A percentile compares a stretch with the other conserved stretches of the same genome.
Conservation (phyloP, 2,797 vertebrate genomes). For the Pteropus rufus region DNA sequence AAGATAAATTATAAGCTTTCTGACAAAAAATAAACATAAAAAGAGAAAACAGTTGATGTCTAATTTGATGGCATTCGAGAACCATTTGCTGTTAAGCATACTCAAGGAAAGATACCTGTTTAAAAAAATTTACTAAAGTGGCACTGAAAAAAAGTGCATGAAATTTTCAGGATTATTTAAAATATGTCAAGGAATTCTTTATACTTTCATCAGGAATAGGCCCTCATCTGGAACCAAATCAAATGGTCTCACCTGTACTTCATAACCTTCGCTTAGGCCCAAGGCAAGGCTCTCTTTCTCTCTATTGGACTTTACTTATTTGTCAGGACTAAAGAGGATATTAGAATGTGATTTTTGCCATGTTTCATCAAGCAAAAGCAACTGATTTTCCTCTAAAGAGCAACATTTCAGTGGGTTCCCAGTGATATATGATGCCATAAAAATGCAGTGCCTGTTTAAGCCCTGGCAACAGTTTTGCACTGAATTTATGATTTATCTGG, state of each 20-base stretch:
- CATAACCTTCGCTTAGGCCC: accelerated
- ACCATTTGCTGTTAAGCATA: no score
- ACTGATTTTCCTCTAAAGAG: neutral
- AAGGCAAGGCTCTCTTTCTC: neutral
- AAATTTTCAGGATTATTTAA: no score
- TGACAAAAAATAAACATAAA: no score
- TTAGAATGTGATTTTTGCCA: neutral
- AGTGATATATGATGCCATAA: neutral
- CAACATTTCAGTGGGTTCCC: neutral
- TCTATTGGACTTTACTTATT: neutral
- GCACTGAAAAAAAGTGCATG: no score
- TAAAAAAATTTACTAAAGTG: no score
- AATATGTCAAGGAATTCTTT: neutral
- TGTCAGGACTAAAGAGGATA: neutral
- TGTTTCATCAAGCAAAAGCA: neutral
- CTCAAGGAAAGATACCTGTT: no score
- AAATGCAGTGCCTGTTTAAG: neutral
- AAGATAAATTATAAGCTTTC: no score
- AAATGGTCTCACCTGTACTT: neutral
- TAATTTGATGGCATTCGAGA: no score
- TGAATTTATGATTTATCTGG: neutral
- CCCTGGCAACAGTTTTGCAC: neutral
- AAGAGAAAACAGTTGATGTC: no score
- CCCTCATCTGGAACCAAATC: neutral
- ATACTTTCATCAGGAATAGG: neutral